Evolutionary conservation across 2,888 invertebrate genomes (phyloP).

Genomic region (Drosophila picticornis): DNA sequence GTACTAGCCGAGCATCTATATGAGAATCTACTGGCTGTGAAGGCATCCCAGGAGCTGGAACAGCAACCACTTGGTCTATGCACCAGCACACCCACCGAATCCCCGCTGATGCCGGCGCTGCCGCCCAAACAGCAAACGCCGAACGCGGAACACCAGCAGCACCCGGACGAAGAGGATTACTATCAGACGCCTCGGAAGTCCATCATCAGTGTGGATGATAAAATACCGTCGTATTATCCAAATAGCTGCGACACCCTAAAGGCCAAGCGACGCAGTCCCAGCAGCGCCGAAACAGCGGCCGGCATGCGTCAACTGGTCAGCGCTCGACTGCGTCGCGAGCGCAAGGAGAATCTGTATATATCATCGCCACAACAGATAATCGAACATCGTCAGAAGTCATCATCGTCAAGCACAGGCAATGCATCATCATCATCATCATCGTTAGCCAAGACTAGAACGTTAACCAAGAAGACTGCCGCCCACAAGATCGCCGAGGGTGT

Average conservation of each 20-base stretch:
- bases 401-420: background rate
- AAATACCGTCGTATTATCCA: conserved; percentile 85
- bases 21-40: conserved; percentile 81
- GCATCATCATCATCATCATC: conserved; percentile 10
- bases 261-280: conserved; percentile 74
- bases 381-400: conserved; percentile 78
- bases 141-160: conserved; percentile 4
- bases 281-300: conserved; percentile 49
- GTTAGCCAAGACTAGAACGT: conserved; percentile 54
- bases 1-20: conserved; percentile 79
- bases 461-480: conserved; percentile 75
- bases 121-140: conserved; percentile 60
- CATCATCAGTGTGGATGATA: conserved; percentile 84
- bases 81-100: conserved; percentile 83
- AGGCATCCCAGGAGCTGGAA: conserved; percentile 81
- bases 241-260: conserved; percentile 83
- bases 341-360: conserved; percentile 84
- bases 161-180: conserved; percentile 69
- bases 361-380: conserved; percentile 83
- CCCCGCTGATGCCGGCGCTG: conserved; percentile 66
- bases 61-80: conserved; percentile 60
- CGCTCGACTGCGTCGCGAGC: conserved; percentile 77
- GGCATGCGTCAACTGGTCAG: conserved; percentile 78
- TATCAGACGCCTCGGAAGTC: conserved; percentile 84
- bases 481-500: conserved; percentile 84